Conservation (phyloP, 2,888 invertebrate genomes). For the Tryphoninae sp. region DNA sequence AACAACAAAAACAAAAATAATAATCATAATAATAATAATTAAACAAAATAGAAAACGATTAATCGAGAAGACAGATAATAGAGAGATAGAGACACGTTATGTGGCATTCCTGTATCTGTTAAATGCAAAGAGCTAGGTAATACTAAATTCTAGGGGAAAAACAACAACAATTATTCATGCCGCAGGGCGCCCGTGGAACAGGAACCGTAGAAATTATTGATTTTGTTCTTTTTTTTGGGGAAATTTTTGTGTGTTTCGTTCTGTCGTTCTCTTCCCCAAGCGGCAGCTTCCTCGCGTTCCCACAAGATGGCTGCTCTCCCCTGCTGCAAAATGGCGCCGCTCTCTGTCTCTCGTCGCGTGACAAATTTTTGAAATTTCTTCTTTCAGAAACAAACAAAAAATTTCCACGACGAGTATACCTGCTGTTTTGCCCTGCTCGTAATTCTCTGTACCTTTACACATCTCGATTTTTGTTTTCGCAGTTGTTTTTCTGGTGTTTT, state of each 20-base stretch:
- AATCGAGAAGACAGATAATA: conserved; percentile 61
- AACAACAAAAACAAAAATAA: conserved; percentile 47
- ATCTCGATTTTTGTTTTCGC: conserved; percentile 2
- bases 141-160: conserved; percentile 78
- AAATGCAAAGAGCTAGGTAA: conserved; percentile 79
- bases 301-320: conserved; percentile 15
- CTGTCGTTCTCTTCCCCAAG: neutral
- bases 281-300: conserved; percentile 14
- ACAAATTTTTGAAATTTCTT: neutral
- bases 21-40: conserved; percentile 68
- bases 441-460: conserved; percentile 31
- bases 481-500: neutral
- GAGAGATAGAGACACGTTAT: conserved; percentile 69
- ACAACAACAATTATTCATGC: conserved; percentile 81
- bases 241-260: conserved; percentile 23
- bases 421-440: conserved; percentile 12
- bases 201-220: conserved; percentile 19
- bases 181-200: conserved; percentile 75
- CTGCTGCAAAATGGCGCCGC: conserved; percentile 7
- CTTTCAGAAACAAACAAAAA: neutral
- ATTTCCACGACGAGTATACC: conserved; percentile 19
- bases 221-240: conserved; percentile 5
- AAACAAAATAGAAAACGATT: conserved; percentile 62
- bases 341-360: conserved; percentile 13
- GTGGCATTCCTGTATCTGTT: conserved; percentile 80